A percentile compares a stretch with the other conserved stretches of the same genome.
These are phyloP conservation scores for Dicentrarchus labrax DNA, from an alignment of 2,113 vertebrate genomes.

Conservation along the genomic window DNA sequence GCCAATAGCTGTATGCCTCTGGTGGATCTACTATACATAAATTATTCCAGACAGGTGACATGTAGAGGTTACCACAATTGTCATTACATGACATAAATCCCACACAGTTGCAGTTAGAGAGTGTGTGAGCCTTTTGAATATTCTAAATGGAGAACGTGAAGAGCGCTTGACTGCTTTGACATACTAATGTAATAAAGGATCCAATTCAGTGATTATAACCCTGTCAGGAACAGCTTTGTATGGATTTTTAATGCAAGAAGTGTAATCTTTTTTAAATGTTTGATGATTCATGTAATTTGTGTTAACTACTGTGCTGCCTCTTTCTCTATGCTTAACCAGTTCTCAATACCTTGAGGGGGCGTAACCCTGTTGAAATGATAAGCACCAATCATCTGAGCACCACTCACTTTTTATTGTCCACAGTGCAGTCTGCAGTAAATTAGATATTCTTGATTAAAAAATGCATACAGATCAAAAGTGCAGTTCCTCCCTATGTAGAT, in stretches of 20 bases:
- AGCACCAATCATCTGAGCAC: constrained; percentile 41
- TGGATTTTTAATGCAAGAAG: constrained; percentile 52
- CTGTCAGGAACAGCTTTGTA: constrained; percentile 34
- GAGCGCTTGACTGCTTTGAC: constrained; percentile 51
- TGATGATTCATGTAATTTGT: constrained; percentile 65
- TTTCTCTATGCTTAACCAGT: constrained; percentile 39
- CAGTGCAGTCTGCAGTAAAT: background rate
- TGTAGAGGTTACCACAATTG: constrained; percentile 21
- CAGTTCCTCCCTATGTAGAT: background rate
- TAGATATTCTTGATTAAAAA: constrained; percentile 6
- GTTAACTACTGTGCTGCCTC: constrained; percentile 40
- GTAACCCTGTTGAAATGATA: constrained; percentile 34
- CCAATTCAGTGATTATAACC: constrained; percentile 39
- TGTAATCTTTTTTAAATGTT: constrained; percentile 42
- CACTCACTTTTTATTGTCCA: constrained; percentile 33
- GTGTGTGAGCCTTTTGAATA: constrained; percentile 33
- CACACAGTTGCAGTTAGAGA: constrained; percentile 21
- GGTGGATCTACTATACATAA: background rate
- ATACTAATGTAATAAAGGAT: constrained; percentile 50
- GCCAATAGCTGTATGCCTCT: background rate
- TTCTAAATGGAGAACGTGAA: constrained; percentile 27
- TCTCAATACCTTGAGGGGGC: constrained; percentile 7
- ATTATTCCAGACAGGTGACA: constrained; percentile 29
- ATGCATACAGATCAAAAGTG: background rate
- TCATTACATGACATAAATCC: constrained; percentile 17